Evolutionary conservation across 2,888 invertebrate species (phyloP), one percentile per base, ranked within the genome.

Genomic region (Perizoma affinitatum): DNA sequence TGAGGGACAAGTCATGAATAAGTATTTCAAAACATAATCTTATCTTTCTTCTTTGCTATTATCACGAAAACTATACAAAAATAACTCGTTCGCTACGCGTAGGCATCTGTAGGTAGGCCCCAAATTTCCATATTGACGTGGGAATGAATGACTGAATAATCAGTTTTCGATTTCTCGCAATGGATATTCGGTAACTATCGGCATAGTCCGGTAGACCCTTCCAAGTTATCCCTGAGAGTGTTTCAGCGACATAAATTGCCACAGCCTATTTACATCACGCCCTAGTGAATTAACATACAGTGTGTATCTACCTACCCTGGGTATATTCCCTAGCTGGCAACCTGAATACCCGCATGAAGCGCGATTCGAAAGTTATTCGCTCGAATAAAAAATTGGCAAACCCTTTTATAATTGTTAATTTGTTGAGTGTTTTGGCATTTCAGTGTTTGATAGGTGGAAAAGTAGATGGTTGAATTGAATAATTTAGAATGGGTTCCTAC

Each of bases 231-330:
- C 85, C 82, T 62, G 77, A 74, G 82, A 84, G 82, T 84, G 79
- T 84, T 86, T 82, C 82, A 84, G 82, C 82, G 86, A 88, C 87
- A 89, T 88, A 89, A 88, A 88, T 88, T 87, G 83, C 83, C 77
- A 73, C 76, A 74, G 78, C 82, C 83, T 86, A 86, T 90, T 88
- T 90, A 87, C 88, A 89, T 88, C 88, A 83, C 76, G 76, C 68
- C 77, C 80, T 78, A 82, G 79, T 77, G 82, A 86, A 89, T 90
- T 90, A 89, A 88, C 90, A 90, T 89, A 90, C 79, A 79, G 73
- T 73, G 44, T 51, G 57, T 58, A 58, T 53, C 58, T 53, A 58
- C 47, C 48, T 47, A 42, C 36, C 43, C 47, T 42, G 52, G 51
- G 58, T 50, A 41, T 57, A 57, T 87, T 89, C 89, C 89, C 89